These are phyloP conservation scores for Colistium nudipinnis DNA, from an alignment of 2,113 vertebrate genomes.

Conservation along the genomic window DNA sequence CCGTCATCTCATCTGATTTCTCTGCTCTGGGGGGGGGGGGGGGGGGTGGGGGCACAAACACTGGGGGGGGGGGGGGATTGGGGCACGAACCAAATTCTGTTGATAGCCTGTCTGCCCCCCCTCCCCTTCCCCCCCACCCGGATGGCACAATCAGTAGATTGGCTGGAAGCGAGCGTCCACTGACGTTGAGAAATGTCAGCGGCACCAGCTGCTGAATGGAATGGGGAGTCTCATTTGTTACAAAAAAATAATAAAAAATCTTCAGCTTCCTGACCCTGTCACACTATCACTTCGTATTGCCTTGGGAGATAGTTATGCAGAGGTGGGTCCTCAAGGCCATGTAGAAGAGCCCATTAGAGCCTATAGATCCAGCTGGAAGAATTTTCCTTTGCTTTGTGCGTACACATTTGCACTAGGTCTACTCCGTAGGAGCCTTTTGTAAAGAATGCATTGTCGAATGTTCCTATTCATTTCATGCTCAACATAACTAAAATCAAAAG, in stretches of 20 bases:
- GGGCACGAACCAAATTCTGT: conserved; percentile 3
- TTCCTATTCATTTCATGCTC: neutral
- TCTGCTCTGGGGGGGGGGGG: conserved; percentile 5
- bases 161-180: conserved; percentile 1
- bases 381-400: neutral
- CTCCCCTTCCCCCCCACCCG: neutral
- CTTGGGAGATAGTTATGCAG: conserved; percentile 11
- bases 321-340: conserved; percentile 1
- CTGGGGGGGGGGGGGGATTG: too few species aligned
- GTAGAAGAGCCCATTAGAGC: neutral
- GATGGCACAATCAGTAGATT: neutral
- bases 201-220: conserved; percentile 18
- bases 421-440: neutral
- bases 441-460: neutral
- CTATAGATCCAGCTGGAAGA: conserved; percentile 9
- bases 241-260: too few species aligned
- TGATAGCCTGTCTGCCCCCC: neutral
- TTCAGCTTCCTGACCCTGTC: neutral
- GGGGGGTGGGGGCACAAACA: neutral
- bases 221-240: neutral
- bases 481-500: too few species aligned
- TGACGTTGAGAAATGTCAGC: conserved; percentile 8
- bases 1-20: conserved; percentile 11
- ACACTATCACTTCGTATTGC: neutral
- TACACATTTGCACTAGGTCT: neutral